phyloP scores from a whole-genome alignment of 2,888 invertebrate species.

The Drosophila subquinaria region DNA sequence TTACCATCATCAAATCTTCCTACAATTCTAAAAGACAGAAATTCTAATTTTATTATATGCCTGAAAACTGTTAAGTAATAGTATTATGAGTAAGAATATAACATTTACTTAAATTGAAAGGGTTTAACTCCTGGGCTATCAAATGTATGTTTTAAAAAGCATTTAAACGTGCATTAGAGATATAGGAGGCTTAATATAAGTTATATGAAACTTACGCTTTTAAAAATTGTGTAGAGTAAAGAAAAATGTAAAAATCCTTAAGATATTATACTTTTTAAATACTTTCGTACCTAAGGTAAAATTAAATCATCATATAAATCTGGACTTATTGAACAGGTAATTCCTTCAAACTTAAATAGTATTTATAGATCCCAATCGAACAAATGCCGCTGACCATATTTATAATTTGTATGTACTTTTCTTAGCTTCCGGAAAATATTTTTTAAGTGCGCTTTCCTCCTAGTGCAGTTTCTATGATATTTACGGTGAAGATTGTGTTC shows the following conservation, averaged over 20 bases:
- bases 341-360: not conserved
- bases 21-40: not conserved
- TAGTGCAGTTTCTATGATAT: conserved; percentile 61
- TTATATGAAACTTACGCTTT: conserved; percentile 5
- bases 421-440: conserved; percentile 1
- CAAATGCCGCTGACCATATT: not conserved
- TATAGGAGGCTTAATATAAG: conserved; percentile 1
- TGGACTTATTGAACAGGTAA: not conserved
- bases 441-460: conserved; percentile 15
- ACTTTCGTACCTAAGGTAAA: not conserved
- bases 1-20: not conserved
- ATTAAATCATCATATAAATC: not conserved
- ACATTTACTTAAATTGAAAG: conserved; percentile 2
- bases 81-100: conserved; percentile 2
- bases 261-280: not conserved
- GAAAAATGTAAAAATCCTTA: not conserved
- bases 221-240: not conserved
- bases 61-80: conserved; percentile 2
- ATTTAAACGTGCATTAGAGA: conserved; percentile 15
- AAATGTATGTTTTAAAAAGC: conserved; percentile 5
- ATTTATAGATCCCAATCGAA: not conserved
- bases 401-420: not conserved
- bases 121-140: conserved; percentile 1
- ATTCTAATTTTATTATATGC: not conserved
- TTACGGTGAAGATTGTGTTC: conserved; percentile 52